Evolutionary conservation across 2,888 invertebrate genomes (phyloP).

Genomic region (Trachelus stipa): DNA sequence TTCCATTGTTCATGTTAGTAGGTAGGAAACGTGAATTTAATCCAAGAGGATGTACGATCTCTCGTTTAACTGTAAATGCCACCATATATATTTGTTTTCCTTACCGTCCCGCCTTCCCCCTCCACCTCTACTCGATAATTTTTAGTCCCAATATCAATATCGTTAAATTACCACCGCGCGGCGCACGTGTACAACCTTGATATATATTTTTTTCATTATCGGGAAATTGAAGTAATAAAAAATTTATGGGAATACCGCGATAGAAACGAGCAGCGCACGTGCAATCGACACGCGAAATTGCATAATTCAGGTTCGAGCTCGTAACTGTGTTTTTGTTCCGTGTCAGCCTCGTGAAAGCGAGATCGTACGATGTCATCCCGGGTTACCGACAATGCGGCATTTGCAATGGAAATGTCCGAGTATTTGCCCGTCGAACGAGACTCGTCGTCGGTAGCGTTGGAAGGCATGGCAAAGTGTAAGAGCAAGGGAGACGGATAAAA

Average conservation of each 20-base stretch:
- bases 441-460: neutral
- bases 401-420: slow-evolving; percentile 48
- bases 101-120: too few species aligned
- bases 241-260: neutral
- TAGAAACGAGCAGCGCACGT: neutral
- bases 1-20: neutral
- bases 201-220: neutral
- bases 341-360: slow-evolving; percentile 1
- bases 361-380: slow-evolving; percentile 41
- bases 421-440: slow-evolving; percentile 8
- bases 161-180: neutral
- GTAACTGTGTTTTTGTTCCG: neutral
- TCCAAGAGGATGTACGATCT: neutral
- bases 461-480: neutral
- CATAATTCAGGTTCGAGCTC: neutral
- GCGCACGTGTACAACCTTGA: neutral
- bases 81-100: neutral
- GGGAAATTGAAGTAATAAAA: neutral
- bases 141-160: neutral
- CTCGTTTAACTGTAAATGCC: neutral
- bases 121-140: neutral
- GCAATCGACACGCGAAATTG: neutral
- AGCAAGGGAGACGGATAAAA: neutral
- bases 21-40: neutral
- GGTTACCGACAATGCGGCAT: slow-evolving; percentile 50